Evolutionary conservation across 2,888 invertebrate species (phyloP).

Genomic region (Polietes domitor): DNA sequence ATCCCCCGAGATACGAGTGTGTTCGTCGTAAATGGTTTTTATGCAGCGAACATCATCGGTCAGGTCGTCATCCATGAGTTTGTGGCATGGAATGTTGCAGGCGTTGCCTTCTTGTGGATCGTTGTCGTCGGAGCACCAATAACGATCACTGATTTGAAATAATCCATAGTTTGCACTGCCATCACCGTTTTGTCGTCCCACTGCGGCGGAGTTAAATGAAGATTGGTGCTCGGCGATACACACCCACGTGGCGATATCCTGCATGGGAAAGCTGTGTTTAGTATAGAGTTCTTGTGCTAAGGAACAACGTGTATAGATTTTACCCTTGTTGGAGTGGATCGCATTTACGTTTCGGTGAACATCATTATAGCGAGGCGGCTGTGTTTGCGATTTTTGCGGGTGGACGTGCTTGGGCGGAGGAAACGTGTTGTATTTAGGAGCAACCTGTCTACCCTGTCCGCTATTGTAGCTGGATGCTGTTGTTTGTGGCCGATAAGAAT

Average conservation of each 20-base stretch:
- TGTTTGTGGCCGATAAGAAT: not conserved
- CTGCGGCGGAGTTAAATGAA: slow-evolving; percentile 85
- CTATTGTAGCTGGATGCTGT: not conserved
- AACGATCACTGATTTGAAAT: slow-evolving; percentile 88
- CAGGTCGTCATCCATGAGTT: slow-evolving; percentile 86
- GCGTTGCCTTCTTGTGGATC: slow-evolving; percentile 81
- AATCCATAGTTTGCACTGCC: slow-evolving; percentile 87
- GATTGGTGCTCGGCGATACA: slow-evolving; percentile 89
- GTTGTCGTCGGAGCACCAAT: slow-evolving; percentile 85
- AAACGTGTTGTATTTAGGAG: not conserved
- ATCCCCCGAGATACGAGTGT: slow-evolving; percentile 86
- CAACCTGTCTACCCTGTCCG: not conserved
- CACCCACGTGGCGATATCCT: slow-evolving; percentile 85
- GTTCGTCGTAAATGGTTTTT: slow-evolving; percentile 85
- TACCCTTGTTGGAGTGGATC: slow-evolving; percentile 72
- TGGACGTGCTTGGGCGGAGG: not conserved
- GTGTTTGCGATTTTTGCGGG: not conserved
- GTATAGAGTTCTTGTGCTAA: slow-evolving; percentile 85
- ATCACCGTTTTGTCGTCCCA: slow-evolving; percentile 80
- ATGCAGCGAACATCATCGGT: slow-evolving; percentile 87
- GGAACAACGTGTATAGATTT: slow-evolving; percentile 87
- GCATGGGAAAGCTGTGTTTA: slow-evolving; percentile 82
- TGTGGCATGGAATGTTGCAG: slow-evolving; percentile 84
- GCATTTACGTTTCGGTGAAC: slow-evolving; percentile 5
- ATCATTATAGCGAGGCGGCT: slow-evolving; percentile 19